Percentiles rank a stretch among this genome's conserved stretches.
Evolutionary conservation across 2,888 invertebrate species (phyloP).

Genomic region (Chouioia cunea): DNA sequence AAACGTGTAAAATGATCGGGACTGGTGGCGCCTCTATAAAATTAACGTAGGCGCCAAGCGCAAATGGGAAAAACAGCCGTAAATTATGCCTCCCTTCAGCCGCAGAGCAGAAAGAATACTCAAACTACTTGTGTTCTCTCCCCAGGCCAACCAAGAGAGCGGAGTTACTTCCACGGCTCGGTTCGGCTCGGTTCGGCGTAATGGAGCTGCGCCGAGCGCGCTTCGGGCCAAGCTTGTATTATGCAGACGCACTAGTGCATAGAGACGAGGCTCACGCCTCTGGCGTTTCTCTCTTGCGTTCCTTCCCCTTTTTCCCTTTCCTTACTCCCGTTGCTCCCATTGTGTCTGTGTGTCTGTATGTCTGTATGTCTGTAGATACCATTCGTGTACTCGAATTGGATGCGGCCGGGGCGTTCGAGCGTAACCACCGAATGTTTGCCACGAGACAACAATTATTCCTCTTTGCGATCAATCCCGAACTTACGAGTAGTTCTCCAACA

Average conservation of each 20-base stretch:
- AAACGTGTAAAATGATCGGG: slow-evolving; percentile 28
- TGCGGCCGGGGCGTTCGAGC: too few relatives aligned
- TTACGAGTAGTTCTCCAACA: too few relatives aligned
- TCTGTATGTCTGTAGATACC: too few relatives aligned
- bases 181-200: slow-evolving; percentile 34
- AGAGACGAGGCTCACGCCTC: too few relatives aligned
- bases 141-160: slow-evolving; percentile 13
- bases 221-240: slow-evolving; percentile 13
- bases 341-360: too few relatives aligned
- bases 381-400: too few relatives aligned
- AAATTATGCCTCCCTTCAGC: slow-evolving; percentile 42
- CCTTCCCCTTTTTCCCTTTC: too few relatives aligned
- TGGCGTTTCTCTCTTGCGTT: too few relatives aligned
- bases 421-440: too few relatives aligned
- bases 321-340: too few relatives aligned
- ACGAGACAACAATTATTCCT: too few relatives aligned
- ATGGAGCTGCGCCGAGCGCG: slow-evolving; percentile 28
- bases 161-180: slow-evolving; percentile 15
- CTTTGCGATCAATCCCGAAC: too few relatives aligned
- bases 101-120: slow-evolving; percentile 41
- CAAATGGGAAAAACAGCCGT: slow-evolving; percentile 43
- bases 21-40: slow-evolving; percentile 32
- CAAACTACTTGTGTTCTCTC: slow-evolving; percentile 36
- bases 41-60: slow-evolving; percentile 45
- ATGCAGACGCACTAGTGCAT: slow-evolving; percentile 8